A percentile compares a stretch with the other conserved stretches of the same genome.
phyloP scores from a whole-genome alignment of 2,113 vertebrate species.

The Semicossyphus pulcher region DNA sequence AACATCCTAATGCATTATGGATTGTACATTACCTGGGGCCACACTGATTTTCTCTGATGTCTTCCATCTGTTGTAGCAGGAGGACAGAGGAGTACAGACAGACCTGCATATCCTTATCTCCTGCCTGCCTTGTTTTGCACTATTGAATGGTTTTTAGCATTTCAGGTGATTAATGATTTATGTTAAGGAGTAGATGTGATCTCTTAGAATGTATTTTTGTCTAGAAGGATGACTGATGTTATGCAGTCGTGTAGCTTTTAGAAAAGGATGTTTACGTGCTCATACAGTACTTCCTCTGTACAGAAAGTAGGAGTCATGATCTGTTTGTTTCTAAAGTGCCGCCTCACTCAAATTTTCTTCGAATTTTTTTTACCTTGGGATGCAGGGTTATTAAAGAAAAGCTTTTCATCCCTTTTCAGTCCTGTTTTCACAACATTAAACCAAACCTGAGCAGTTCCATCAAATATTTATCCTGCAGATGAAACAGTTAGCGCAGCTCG shows the following conservation, averaged over 20 bases:
- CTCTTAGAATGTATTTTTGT: constrained; percentile 7
- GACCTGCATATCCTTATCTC: constrained; percentile 9
- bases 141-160: constrained; percentile 20
- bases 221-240: background rate
- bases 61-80: constrained; percentile 60
- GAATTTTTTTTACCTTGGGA: constrained; percentile 23
- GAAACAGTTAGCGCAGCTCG: background rate
- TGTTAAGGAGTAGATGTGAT: constrained; percentile 12
- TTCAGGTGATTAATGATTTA: constrained; percentile 23
- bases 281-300: background rate
- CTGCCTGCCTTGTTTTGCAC: constrained; percentile 57
- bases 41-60: constrained; percentile 2
- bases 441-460: background rate
- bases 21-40: background rate
- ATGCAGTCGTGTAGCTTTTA: constrained; percentile 17
- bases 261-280: background rate
- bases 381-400: background rate
- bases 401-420: background rate
- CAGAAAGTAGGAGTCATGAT: constrained; percentile 7
- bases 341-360: background rate
- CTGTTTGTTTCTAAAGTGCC: constrained; percentile 29
- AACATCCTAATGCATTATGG: constrained; percentile 5
- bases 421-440: constrained; percentile 10
- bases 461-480: background rate
- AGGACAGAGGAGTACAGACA: constrained; percentile 17